These are phyloP conservation scores for Pempheris klunzingeri DNA, from an alignment of 2,797 vertebrate species.

Conservation along the genomic window DNA sequence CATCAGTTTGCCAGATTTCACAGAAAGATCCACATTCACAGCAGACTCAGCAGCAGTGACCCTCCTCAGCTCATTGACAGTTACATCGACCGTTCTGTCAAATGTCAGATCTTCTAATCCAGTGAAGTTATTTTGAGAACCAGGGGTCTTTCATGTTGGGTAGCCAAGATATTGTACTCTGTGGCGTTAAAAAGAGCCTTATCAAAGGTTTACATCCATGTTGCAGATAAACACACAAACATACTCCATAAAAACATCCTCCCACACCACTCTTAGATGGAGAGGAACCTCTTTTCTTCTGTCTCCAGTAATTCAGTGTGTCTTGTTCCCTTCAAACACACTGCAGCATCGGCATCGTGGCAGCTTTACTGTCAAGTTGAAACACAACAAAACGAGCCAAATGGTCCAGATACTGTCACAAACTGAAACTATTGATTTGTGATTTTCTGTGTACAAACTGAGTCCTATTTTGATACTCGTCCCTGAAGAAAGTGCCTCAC, in stretches of 20 bases:
- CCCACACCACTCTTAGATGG: neutral
- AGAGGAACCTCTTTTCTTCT: neutral
- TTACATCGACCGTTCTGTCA: too few species aligned
- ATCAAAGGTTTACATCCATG: constrained; percentile 22
- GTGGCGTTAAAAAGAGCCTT: constrained; percentile 22
- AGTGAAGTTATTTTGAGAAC: neutral
- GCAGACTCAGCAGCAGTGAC: too few species aligned
- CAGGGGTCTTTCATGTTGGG: constrained; percentile 32
- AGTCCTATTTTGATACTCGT: neutral
- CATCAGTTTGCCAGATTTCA: too few species aligned
- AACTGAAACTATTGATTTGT: neutral
- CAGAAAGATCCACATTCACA: too few species aligned
- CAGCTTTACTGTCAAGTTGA: neutral
- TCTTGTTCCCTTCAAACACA: neutral
- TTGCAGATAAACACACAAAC: neutral
- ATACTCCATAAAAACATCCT: neutral
- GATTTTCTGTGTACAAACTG: neutral
- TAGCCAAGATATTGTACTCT: constrained; percentile 18
- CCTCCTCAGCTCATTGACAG: too few species aligned
- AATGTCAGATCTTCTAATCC: too few species aligned
- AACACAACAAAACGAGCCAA: neutral
- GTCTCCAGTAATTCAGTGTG: neutral
- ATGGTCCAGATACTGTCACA: neutral
- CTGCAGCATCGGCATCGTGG: neutral
- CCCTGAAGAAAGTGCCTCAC: neutral